Percentiles rank a stretch among this genome's conserved stretches.
Conservation (phyloP, 2,888 invertebrate genomes). For the Pandemis cinnamomeana region DNA sequence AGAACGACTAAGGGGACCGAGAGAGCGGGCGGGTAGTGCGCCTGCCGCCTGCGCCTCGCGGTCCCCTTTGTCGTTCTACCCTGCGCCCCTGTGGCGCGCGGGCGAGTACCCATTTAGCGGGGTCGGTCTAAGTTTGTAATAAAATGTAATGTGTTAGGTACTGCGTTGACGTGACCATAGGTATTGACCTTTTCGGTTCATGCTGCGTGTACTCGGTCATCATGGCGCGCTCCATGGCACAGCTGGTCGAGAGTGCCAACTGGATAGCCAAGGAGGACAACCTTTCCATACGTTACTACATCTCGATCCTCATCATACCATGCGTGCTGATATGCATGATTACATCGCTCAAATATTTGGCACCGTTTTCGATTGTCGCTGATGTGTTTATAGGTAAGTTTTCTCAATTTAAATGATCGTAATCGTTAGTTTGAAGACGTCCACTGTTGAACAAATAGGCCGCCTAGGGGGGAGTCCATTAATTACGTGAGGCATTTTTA, state of each 20-base stretch:
- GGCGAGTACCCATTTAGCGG: background rate
- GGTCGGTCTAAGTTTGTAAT: too few species aligned
- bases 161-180: constrained; percentile 53
- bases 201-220: constrained; percentile 61
- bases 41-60: too few species aligned
- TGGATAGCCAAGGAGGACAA: constrained; percentile 45
- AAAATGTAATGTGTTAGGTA: constrained; percentile 44
- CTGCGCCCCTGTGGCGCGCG: too few species aligned
- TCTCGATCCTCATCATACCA: constrained; percentile 54
- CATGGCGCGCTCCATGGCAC: constrained; percentile 55
- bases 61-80: too few species aligned
- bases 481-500: too few species aligned
- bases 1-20: too few species aligned
- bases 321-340: constrained; percentile 60
- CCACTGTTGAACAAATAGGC: too few species aligned
- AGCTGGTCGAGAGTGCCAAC: constrained; percentile 53
- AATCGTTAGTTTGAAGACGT: too few species aligned
- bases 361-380: constrained; percentile 63
- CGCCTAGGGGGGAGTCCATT: too few species aligned
- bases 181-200: constrained; percentile 56
- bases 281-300: constrained; percentile 49
- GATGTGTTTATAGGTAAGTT: constrained; percentile 43
- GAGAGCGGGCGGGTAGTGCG: too few species aligned
- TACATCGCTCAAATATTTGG: constrained; percentile 59
- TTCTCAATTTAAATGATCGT: too few species aligned